Conservation (phyloP, 2,888 invertebrate genomes). For the Conomelus anceps region DNA sequence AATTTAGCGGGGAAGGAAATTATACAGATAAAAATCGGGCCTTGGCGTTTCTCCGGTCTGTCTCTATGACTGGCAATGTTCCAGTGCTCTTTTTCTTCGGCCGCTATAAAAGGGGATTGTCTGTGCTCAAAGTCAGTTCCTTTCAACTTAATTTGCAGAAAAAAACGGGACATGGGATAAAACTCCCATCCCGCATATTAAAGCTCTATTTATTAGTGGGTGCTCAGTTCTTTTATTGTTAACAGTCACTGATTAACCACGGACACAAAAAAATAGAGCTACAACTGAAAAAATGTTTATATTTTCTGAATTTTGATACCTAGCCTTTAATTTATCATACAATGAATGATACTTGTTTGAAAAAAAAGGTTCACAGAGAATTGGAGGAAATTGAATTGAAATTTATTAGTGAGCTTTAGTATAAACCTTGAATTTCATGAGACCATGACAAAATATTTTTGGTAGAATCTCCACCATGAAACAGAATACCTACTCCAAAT, state of each 20-base stretch:
- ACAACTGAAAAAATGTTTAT: no score
- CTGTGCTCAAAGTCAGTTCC: background rate
- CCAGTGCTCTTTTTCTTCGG: background rate
- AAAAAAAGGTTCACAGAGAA: no score
- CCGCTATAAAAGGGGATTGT: background rate
- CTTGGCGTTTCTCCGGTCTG: background rate
- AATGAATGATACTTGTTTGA: no score
- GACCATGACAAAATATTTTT: no score
- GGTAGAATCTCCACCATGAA: no score
- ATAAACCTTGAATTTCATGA: no score
- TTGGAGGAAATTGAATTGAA: no score
- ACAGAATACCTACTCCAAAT: no score
- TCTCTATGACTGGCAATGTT: background rate
- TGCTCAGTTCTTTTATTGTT: background rate
- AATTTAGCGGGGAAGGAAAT: background rate
- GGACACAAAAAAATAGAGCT: background rate
- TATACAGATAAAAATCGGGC: background rate
- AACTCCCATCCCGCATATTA: background rate
- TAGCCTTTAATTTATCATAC: no score
- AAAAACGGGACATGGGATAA: background rate
- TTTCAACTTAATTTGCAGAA: background rate
- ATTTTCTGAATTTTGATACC: no score
- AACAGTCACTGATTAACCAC: background rate
- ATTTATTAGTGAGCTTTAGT: no score
- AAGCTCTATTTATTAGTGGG: background rate